Conservation (phyloP, 2,113 vertebrate genomes). For the Chionis minor region DNA sequence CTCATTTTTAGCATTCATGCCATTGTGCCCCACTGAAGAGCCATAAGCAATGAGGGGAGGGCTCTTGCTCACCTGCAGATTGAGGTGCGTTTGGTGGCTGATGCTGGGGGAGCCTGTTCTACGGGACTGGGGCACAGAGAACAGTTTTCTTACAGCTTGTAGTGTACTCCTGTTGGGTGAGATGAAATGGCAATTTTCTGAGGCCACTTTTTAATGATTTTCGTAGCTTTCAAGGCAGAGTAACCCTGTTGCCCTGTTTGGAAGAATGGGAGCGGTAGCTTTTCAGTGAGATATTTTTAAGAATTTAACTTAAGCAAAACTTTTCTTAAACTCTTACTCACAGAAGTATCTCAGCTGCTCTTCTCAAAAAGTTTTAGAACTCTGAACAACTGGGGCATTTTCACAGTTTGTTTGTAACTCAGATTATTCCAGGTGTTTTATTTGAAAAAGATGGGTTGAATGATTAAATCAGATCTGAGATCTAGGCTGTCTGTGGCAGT, state of each 20-base stretch:
- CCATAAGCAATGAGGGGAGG: neutral
- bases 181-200: neutral
- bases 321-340: neutral
- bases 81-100: accelerated
- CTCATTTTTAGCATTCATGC: neutral
- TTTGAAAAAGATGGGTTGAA: neutral
- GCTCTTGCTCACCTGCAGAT: neutral
- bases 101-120: neutral
- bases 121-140: neutral
- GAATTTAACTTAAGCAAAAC: neutral
- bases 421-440: neutral
- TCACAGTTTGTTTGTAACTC: neutral
- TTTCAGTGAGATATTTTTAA: neutral
- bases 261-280: neutral
- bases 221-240: neutral
- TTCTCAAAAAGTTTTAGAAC: neutral
- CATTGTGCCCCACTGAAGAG: neutral
- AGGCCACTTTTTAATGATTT: neutral
- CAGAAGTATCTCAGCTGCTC: neutral
- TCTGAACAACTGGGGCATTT: neutral
- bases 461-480: neutral
- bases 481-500: neutral
- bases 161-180: neutral
- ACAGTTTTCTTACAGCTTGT: neutral
- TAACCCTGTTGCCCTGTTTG: neutral